Conservation (phyloP, 2,113 vertebrate species). For the Saccopteryx leptura region DNA sequence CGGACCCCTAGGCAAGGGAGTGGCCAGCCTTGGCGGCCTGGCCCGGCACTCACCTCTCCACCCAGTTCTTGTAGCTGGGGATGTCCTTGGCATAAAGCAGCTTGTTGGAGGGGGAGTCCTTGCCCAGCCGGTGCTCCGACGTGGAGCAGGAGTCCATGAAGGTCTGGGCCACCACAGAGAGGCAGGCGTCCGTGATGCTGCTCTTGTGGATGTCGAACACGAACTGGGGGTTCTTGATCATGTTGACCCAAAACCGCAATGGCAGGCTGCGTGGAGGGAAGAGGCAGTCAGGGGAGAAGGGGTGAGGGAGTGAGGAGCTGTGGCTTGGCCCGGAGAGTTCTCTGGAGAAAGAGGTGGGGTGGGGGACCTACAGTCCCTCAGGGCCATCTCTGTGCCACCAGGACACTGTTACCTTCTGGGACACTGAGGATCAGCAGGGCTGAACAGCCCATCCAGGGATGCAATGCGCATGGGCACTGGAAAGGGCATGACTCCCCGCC, state of each 20-base stretch:
- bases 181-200: conserved; percentile 99
- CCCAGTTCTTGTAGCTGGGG: conserved; percentile 99
- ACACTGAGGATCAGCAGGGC: background rate
- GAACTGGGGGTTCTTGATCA: conserved; percentile 99
- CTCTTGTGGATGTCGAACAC: conserved; percentile 99
- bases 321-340: background rate
- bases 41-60: conserved; percentile 94
- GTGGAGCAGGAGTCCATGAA: conserved; percentile 99
- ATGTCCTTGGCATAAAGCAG: conserved; percentile 99
- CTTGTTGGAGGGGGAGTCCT: conserved; percentile 99
- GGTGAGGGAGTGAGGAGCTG: fast-evolving
- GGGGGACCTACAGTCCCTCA: background rate
- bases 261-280: conserved; percentile 91
- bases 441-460: background rate
- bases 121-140: conserved; percentile 98
- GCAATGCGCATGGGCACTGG: fast-evolving
- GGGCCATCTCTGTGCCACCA: background rate
- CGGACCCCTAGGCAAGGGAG: fast-evolving
- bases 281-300: background rate
- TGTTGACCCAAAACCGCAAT: conserved; percentile 98
- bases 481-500: too few relatives aligned
- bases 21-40: fast-evolving
- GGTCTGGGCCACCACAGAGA: conserved; percentile 98
- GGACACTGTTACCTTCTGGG: background rate
- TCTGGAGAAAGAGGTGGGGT: background rate